Base-by-base conservation (phyloP, 2,888 invertebrate genomes). In the Tiphia femorata region DNA sequence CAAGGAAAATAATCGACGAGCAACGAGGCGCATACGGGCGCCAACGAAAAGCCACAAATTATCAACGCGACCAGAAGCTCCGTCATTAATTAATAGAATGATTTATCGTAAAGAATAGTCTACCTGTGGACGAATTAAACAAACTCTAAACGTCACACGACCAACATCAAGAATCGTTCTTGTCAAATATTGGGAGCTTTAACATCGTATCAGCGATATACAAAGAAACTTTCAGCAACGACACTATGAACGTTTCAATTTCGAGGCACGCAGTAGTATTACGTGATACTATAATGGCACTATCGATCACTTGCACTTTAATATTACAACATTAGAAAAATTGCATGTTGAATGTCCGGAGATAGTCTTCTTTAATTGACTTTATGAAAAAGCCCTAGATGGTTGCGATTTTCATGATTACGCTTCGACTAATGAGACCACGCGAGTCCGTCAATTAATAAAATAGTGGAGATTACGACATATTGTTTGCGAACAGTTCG, bases 381-480 rank as follows among this genome's bases (percentile, higher is more conserved):
- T 61, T 70, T 51, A 64, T 63, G 33, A 33, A 33, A 33, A 33
- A 33, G 14, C 12, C 12, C 33, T 14, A n/a, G 33, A 33, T 33
- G 12, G 33, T 33, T 14, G 5, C 2, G 20, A 12, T 47, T n/a
- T 55, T 52, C 49, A 38, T 30, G 19, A 37, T 19, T 19, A 37
- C 27, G 42, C 42, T 23, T 33, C 44, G 33, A 49, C 23, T 35
- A 42, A 14, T 17, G 48, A 30, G 53, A 30, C 14, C 30, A 57
- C 20, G 5, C 41, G 21, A 12, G 19, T 10, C 30, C 37, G 49
- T 61, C 50, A 53, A 57, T 63, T 53, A 52, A 67, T 65, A 67
- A 72, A 74, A 71, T 48, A 44, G 70, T 75, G 74, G 75, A 77
- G 73, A 73, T 77, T 69, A 72, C 72, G 61, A 64, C 43, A 65